These are phyloP conservation scores for Fragum fragum DNA, from an alignment of 2,888 invertebrate genomes.

Conservation along the genomic window DNA sequence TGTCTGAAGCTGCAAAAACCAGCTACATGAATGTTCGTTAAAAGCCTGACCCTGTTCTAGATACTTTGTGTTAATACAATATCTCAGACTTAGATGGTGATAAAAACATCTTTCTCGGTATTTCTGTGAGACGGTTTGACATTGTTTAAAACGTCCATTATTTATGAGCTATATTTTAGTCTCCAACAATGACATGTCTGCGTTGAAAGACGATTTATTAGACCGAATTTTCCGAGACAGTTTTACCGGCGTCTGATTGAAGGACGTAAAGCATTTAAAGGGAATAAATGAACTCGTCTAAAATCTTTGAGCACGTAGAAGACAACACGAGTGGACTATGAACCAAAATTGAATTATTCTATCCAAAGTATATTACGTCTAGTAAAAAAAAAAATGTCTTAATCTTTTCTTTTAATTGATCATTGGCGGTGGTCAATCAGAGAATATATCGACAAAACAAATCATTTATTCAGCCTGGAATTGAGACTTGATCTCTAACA, in stretches of 20 bases:
- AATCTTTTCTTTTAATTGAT: too few relatives aligned
- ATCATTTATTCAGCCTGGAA: too few relatives aligned
- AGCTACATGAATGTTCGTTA: not conserved
- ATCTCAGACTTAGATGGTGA: not conserved
- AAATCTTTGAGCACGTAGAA: too few relatives aligned
- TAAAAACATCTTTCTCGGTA: not conserved
- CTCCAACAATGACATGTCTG: constrained; percentile 8
- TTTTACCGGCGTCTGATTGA: not conserved
- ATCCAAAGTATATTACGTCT: too few relatives aligned
- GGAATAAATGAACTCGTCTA: not conserved
- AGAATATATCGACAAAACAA: too few relatives aligned
- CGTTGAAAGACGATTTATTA: not conserved
- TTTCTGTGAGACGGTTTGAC: not conserved
- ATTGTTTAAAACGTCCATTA: constrained; percentile 21
- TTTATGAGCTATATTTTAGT: constrained; percentile 22
- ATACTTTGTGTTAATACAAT: not conserved
- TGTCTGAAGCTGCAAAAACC: too few relatives aligned
- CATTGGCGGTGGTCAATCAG: too few relatives aligned
- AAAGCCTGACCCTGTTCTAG: not conserved
- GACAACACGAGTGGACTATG: too few relatives aligned
- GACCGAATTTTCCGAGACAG: not conserved
- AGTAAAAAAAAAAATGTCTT: too few relatives aligned
- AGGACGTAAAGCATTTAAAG: not conserved
- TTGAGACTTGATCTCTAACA: too few relatives aligned
- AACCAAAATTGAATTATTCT: too few relatives aligned